phyloP scores from a whole-genome alignment of 2,797 vertebrate species.

The Hippoglossus hippoglossus region DNA sequence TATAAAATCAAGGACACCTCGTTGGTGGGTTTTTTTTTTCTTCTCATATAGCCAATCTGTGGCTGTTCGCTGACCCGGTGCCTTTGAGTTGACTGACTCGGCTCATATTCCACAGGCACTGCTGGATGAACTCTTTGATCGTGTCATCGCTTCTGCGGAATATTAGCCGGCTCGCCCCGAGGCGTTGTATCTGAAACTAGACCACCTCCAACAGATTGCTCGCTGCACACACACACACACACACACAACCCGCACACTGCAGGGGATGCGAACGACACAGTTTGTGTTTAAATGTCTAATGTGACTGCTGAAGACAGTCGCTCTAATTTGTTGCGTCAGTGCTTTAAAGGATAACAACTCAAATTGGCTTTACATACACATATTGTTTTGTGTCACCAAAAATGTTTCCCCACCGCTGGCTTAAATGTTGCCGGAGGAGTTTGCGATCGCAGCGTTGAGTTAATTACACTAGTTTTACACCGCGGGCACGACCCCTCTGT shows the following conservation, averaged over 20 bases:
- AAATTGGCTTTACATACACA: neutral
- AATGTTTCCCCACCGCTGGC: too few species aligned
- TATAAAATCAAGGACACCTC: constrained; percentile 61
- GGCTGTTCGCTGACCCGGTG: constrained; percentile 39
- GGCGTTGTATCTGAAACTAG: constrained; percentile 37
- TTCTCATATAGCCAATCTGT: constrained; percentile 11
- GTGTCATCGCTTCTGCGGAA: constrained; percentile 41
- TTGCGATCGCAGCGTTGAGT: neutral
- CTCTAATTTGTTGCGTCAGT: constrained; percentile 21
- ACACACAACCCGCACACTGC: neutral
- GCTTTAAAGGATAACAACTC: neutral
- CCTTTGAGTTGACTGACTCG: constrained; percentile 47
- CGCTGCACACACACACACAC: neutral
- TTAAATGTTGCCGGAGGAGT: neutral
- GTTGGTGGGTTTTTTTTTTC: neutral
- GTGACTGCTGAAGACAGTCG: constrained; percentile 9
- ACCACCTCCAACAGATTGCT: constrained; percentile 33
- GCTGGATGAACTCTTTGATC: constrained; percentile 60
- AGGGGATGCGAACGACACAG: constrained; percentile 9
- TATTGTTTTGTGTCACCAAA: too few species aligned
- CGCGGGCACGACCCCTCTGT: neutral
- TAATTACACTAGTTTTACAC: neutral
- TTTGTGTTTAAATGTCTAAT: neutral
- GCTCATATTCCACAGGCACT: constrained; percentile 40
- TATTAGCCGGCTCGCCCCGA: constrained; percentile 32